Percentiles rank a stretch among this genome's conserved stretches.
phyloP scores from a whole-genome alignment of 2,113 vertebrate genomes.

The Willisornis vidua region DNA sequence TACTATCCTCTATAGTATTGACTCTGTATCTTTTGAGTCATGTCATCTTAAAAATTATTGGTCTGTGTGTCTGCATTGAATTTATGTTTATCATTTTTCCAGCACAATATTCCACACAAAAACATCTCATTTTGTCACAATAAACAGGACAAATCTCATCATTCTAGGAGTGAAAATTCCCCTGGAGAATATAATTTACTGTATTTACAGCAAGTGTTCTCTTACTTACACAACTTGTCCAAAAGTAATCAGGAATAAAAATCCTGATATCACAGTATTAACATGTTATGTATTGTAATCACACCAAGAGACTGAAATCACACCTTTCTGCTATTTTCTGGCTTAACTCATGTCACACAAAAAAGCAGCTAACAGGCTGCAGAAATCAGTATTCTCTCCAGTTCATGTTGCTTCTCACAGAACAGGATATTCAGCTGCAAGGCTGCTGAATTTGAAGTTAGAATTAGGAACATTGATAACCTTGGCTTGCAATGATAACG shows the following conservation, averaged over 20 bases:
- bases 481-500: background rate
- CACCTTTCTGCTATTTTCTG: background rate
- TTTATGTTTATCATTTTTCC: background rate
- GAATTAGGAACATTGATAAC: background rate
- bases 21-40: background rate
- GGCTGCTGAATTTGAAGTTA: background rate
- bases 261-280: background rate
- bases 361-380: background rate
- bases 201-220: background rate
- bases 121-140: background rate
- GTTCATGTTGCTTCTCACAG: background rate
- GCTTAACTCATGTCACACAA: background rate
- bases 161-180: background rate
- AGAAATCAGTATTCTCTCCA: background rate
- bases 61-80: background rate
- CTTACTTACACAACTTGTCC: background rate
- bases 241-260: background rate
- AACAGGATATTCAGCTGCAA: background rate
- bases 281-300: background rate
- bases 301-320: background rate
- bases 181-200: background rate
- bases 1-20: background rate
- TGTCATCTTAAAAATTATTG: background rate
- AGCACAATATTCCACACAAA: background rate
- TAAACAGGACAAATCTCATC: background rate